These are phyloP conservation scores for Adoxophyes honmai DNA, from an alignment of 1,140 invertebrate species.

Conservation along the genomic window DNA sequence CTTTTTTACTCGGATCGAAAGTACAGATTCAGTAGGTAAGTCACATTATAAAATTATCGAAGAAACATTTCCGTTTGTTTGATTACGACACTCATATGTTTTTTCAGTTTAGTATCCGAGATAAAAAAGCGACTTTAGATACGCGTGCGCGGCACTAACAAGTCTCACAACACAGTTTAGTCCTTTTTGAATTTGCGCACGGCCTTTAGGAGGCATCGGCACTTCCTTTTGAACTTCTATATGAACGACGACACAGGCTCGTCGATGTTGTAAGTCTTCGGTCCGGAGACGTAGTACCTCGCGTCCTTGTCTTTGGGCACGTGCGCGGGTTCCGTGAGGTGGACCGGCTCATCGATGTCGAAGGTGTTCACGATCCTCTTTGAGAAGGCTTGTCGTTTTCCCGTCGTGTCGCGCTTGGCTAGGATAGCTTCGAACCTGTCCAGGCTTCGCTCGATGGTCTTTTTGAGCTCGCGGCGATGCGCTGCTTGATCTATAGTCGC, in stretches of 20 bases:
- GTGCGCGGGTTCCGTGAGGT: conserved; percentile 16
- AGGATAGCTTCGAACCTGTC: conserved; percentile 52
- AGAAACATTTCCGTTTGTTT: no score
- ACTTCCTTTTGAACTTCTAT: background rate
- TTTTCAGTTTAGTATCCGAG: no score
- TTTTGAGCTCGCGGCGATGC: conserved; percentile 30
- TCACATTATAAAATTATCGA: no score
- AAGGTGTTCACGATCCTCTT: conserved; percentile 37
- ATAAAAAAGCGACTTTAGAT: no score
- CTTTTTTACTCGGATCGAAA: no score
- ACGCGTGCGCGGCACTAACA: no score
- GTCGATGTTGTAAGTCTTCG: conserved; percentile 82
- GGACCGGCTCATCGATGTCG: conserved; percentile 41
- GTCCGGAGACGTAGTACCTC: conserved; percentile 57
- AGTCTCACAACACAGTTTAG: no score
- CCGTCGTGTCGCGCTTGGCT: conserved; percentile 24
- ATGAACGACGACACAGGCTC: conserved; percentile 63
- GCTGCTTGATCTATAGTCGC: conserved; percentile 15
- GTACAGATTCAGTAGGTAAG: no score
- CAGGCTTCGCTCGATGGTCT: conserved; percentile 52
- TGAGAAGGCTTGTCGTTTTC: conserved; percentile 1
- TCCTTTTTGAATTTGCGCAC: no score
- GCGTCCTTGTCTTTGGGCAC: conserved; percentile 24
- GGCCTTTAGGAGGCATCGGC: no score
- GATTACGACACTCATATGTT: no score